Evolutionary conservation across 2,888 invertebrate genomes (phyloP), one percentile per base, ranked within the genome.

Genomic region (Eurois occulta): DNA sequence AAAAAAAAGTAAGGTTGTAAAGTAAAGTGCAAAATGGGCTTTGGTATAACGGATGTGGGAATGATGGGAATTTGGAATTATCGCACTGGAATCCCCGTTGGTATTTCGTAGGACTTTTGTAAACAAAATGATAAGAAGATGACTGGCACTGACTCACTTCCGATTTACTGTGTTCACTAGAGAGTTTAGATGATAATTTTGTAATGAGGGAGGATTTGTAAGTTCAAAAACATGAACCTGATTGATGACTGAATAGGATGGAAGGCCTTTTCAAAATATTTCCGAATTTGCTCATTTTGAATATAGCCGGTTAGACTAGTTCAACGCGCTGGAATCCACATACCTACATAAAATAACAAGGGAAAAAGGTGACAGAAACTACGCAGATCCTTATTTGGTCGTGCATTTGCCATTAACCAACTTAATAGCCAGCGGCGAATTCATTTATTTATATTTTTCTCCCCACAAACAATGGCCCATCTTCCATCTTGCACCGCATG

Each of bases 71-170:
- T 65, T 76, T 52, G 43, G 6, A 43, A 2, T 16, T 24, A 77
- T 21, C 21, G 7, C 32, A 18, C 28, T 16, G 21, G 32, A 60
- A 60, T 10, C 0, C 16, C 41, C 24, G 48, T n/a, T 46, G 64
- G 24, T 5, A 28, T 75, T 58, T 77, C n/a, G 48, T 43, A 11
- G 11, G 11, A 21, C 0, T 18, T 62, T n/a, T 7, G 6, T 18
- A 60, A 60, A 43, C 41, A 35, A 43, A 76, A 43, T 43, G 4
- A 76, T 75, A 24, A 64, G 43, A 48, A 35, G 0, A 32, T 48
- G 24, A 8, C 11, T 24, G 0, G 46, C 8, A 24, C 43, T 77
- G 76, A 77, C 46, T 52, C 52, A 77, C 32, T 65, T 77, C 77
- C 46, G 48, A 32, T 24, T 75, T 46, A 24, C 5, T 43, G 35